A percentile compares a stretch with the other conserved stretches of the same genome.
Conservation (phyloP, 1,140 invertebrate genomes). For the Lucilia sericata region DNA sequence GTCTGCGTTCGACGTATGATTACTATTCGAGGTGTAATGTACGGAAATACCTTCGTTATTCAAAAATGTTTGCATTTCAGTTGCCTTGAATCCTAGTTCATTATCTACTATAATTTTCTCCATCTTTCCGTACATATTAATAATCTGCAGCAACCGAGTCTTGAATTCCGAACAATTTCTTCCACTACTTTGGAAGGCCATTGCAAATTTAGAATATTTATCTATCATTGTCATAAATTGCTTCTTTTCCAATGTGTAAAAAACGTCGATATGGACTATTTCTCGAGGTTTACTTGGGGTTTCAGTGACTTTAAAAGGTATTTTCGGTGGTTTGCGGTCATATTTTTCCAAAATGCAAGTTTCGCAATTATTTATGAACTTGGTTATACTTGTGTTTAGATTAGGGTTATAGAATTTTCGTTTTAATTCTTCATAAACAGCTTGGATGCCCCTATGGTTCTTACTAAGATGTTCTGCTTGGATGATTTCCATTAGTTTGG, state of each 20-base stretch:
- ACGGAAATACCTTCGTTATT: conserved; percentile 1
- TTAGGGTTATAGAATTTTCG: conserved; percentile 20
- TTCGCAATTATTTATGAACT: conserved; percentile 45
- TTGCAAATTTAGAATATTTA: conserved; percentile 33
- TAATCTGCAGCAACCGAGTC: background rate
- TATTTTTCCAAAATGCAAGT: conserved; percentile 45
- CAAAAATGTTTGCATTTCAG: conserved; percentile 35
- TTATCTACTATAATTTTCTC: conserved; percentile 14
- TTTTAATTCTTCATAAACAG: conserved; percentile 44
- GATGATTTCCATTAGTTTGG: conserved; percentile 29
- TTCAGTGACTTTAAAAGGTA: conserved; percentile 23
- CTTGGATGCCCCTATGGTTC: conserved; percentile 38
- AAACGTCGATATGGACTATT: conserved; percentile 42
- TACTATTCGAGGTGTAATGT: conserved; percentile 33
- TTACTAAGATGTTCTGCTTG: conserved; percentile 33
- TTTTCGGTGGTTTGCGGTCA: conserved; percentile 26
- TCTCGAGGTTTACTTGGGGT: conserved; percentile 38
- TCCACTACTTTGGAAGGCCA: conserved; percentile 30
- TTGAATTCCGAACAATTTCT: conserved; percentile 4
- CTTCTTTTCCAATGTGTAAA: conserved; percentile 32
- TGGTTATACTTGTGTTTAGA: conserved; percentile 30
- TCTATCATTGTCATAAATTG: conserved; percentile 37
- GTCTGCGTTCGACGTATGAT: conserved; percentile 41
- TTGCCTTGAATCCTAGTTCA: conserved; percentile 42
- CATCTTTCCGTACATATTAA: background rate